Base-by-base conservation (phyloP, 2,797 vertebrate genomes). In the Notamacropus eugenii region DNA sequence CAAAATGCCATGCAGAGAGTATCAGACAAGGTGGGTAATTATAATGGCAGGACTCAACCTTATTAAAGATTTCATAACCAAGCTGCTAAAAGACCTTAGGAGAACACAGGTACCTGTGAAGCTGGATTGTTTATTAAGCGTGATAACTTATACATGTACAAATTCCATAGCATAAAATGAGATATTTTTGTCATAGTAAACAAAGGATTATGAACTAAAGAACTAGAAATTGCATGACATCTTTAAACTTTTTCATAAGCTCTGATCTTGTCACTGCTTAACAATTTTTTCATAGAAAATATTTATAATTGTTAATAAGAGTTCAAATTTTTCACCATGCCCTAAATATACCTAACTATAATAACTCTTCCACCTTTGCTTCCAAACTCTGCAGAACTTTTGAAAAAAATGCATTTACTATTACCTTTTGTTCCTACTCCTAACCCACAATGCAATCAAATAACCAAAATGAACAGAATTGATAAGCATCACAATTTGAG, bases 371-470 rank as follows among this genome's bases (percentile, higher is more conserved):
- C 82, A 87, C 54, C 90, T 94, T 93, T 92, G 58, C 87, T 87
- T 92, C 54, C 91, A 95, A 93, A 1, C 93, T 94, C 92, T 97
- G 95, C 90, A 95, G 12, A 97, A 95, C 29, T 96, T 46, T 59
- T 24, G 94, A 82, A 55, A 54, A 90, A 9, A 90, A 24, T 91
- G n/a, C 74, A 22, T 94, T 94, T 54, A 40, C 90, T 40, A 90
- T 90, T 22, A 90, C 91, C 87, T 94, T 94, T 91, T 90, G 31
- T 22, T 3, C 19, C 90, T 74, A 87, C 22, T 59, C 93, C 62
- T 54, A 97, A n/a, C 24, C 54, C 62, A 31, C 5, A 94, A n/a
- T 93, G 52, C 56, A 50, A 93, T 91, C 87, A 95, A 90, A 91
- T 57, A 96, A 96, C 82, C 31, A 93, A 92, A 95, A 94, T 54